These are phyloP conservation scores for Poeciliopsis turrubarensis DNA, from an alignment of 2,113 vertebrate species.

Conservation along the genomic window DNA sequence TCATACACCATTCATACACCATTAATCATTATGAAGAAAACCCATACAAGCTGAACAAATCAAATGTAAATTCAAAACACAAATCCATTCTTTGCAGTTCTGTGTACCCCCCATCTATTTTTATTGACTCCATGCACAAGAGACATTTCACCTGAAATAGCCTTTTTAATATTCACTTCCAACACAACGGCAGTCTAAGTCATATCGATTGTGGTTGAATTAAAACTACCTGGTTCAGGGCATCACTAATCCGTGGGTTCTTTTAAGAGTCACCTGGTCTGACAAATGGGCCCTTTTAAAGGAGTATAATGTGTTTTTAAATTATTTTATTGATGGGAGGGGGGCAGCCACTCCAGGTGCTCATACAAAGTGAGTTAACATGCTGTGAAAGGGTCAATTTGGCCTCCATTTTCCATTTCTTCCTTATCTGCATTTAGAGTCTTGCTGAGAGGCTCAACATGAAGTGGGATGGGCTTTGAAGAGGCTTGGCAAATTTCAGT, in stretches of 20 bases:
- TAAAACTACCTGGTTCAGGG: slow-evolving; percentile 85
- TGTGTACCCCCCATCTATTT: slow-evolving; percentile 56
- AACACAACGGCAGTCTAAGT: slow-evolving; percentile 78
- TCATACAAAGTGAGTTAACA: slow-evolving; percentile 91
- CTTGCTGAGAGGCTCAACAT: slow-evolving; percentile 85
- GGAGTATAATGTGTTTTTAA: slow-evolving; percentile 98
- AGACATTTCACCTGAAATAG: slow-evolving; percentile 72
- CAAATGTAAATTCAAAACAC: slow-evolving; percentile 10
- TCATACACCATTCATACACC: slow-evolving; percentile 15
- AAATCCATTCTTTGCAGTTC: slow-evolving; percentile 33
- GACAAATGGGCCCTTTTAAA: slow-evolving; percentile 96
- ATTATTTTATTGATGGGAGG: slow-evolving; percentile 95
- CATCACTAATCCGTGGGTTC: slow-evolving; percentile 88
- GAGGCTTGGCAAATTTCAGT: slow-evolving; percentile 83
- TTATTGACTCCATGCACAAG: slow-evolving; percentile 73
- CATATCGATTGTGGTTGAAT: slow-evolving; percentile 81
- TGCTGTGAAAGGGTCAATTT: slow-evolving; percentile 99
- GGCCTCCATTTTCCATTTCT: slow-evolving; percentile 96
- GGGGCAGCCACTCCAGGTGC: slow-evolving; percentile 94
- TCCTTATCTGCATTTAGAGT: slow-evolving; percentile 88
- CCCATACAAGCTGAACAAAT: slow-evolving; percentile 30
- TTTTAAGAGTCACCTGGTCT: slow-evolving; percentile 99
- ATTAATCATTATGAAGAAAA: slow-evolving; percentile 23
- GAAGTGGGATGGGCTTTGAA: slow-evolving; percentile 62
- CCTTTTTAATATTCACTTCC: slow-evolving; percentile 79